These are phyloP conservation scores for Medauroidea extradentata DNA, from an alignment of 1,140 invertebrate genomes.

Conservation along the genomic window DNA sequence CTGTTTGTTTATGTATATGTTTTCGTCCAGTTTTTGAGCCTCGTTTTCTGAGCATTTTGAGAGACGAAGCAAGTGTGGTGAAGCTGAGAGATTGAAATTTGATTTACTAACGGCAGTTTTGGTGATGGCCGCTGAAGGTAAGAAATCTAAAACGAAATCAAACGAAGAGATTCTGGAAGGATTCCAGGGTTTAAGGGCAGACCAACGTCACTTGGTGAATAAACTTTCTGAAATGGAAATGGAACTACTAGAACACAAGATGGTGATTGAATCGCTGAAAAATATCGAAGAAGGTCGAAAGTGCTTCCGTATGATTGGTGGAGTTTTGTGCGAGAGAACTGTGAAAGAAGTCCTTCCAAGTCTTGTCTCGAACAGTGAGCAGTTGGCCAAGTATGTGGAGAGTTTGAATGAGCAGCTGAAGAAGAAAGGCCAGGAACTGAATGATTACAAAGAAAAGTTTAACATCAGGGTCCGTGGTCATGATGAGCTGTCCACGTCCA, in stretches of 20 bases:
- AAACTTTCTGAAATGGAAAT: slow-evolving; percentile 90
- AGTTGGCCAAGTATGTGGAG: slow-evolving; percentile 73
- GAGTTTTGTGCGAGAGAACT: slow-evolving; percentile 86
- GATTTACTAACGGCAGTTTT: neutral
- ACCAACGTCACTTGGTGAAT: slow-evolving; percentile 77
- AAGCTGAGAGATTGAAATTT: too few species aligned
- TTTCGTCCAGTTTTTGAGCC: too few species aligned
- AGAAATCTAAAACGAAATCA: slow-evolving; percentile 27
- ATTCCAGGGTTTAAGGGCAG: slow-evolving; percentile 80
- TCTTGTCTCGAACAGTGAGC: slow-evolving; percentile 74
- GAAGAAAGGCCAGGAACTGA: slow-evolving; percentile 86
- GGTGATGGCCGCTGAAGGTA: slow-evolving; percentile 5
- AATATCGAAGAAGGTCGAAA: slow-evolving; percentile 79
- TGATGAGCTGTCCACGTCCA: slow-evolving; percentile 41
- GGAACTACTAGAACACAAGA: slow-evolving; percentile 93
- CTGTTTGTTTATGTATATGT: too few species aligned
- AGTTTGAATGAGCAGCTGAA: slow-evolving; percentile 73
- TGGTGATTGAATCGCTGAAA: slow-evolving; percentile 91
- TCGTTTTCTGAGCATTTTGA: too few species aligned
- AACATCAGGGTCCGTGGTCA: slow-evolving; percentile 74
- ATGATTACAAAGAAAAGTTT: slow-evolving; percentile 88
- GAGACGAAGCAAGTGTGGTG: too few species aligned
- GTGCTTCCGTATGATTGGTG: slow-evolving; percentile 91
- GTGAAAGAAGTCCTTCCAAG: slow-evolving; percentile 88
- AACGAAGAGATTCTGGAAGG: slow-evolving; percentile 79